Evolutionary conservation across 1,140 invertebrate species (phyloP), one percentile per base, ranked within the genome.

Genomic region (Globodera rostochiensis): DNA sequence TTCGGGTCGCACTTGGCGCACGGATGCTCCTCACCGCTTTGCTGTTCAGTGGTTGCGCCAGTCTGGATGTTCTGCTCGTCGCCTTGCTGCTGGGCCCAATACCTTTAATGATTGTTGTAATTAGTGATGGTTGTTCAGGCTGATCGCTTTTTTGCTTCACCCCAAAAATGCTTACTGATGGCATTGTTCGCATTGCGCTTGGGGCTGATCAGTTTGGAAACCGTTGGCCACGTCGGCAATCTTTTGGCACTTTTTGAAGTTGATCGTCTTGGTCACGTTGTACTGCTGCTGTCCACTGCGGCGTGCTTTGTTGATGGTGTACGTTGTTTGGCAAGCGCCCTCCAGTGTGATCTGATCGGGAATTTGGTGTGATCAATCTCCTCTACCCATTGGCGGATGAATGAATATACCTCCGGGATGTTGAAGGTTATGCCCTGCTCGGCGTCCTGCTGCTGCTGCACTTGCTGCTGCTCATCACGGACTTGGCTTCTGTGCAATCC

Each of bases 201-300:
- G 76, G 25, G 21, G 64, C 64, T 47, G 47, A 70, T 78, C 57
- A 25, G 76, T 70, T 49, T 83, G 82, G 57, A 83, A 83, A 50
- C 82, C 85, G 47, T 84, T 73, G 15, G 82, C 50, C 8, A 89
- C 81, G 11, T 81, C 80, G 1, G 88, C 81, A 36, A 84, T 73
- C 4, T 83, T 73, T 21, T 77, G 53, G 79, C 90, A 90, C 1
- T 84, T 82, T 46, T 85, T 80, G 82, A 87, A 89, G 82, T 90
- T 84, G 45, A 87, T 77, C 0, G 85, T 78, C 81, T 90, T 90
- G 57, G 84, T 88, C 50, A 90, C 80, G 57, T 87, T 87, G 70
- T 86, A 86, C 70, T 78, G 76, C 25, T 69, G 57, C 19, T 50
- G 50, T 8, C 57, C 46, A 7, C 49, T 69, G 70, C 64, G 13